These are phyloP conservation scores for Lithodes maja DNA, from an alignment of 2,888 invertebrate genomes.

Conservation along the genomic window DNA sequence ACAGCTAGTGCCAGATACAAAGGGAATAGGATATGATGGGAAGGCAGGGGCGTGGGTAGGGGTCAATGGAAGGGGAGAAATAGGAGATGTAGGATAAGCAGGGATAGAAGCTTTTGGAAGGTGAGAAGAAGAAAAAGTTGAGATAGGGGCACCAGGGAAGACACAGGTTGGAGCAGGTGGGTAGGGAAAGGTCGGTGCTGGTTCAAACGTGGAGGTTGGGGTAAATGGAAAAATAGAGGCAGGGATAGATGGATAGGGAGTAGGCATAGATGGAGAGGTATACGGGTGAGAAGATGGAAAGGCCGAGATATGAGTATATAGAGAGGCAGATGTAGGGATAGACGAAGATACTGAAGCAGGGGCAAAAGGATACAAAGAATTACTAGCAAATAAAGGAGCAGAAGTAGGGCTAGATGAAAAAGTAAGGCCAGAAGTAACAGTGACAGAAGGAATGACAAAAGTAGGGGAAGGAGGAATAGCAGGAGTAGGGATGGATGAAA, in stretches of 20 bases:
- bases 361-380: background rate
- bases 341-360: background rate
- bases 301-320: background rate
- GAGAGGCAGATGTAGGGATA: background rate
- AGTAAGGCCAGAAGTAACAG: background rate
- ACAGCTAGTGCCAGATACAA: too few relatives aligned
- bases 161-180: too few relatives aligned
- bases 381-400: background rate
- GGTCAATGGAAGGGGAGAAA: too few relatives aligned
- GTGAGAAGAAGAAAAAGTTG: too few relatives aligned
- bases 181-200: too few relatives aligned
- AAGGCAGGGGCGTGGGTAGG: too few relatives aligned
- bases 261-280: background rate
- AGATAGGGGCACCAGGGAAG: too few relatives aligned
- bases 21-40: too few relatives aligned
- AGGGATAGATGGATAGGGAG: background rate
- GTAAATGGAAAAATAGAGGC: background rate
- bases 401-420: background rate
- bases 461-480: background rate
- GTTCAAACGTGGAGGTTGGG: too few relatives aligned
- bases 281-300: background rate
- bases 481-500: background rate
- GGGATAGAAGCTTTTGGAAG: too few relatives aligned
- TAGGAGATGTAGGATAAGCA: too few relatives aligned
- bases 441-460: background rate